phyloP scores from a whole-genome alignment of 2,888 invertebrate genomes.

The Tiliacea aurago region DNA sequence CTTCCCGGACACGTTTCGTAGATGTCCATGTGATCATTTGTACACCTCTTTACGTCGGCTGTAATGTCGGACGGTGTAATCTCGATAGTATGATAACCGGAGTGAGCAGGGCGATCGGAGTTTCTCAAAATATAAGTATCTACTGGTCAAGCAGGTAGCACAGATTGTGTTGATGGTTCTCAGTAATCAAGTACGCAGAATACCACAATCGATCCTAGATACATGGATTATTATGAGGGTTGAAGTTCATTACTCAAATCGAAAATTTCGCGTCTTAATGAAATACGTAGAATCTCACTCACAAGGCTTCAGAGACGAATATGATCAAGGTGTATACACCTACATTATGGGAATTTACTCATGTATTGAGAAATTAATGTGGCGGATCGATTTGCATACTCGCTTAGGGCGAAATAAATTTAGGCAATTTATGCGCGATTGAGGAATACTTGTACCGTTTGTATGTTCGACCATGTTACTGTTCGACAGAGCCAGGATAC shows the following conservation, averaged over 20 bases:
- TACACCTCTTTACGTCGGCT: conserved; percentile 44
- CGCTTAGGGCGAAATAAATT: conserved; percentile 55
- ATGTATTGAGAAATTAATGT: conserved; percentile 57
- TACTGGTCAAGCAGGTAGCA: neutral
- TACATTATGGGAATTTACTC: conserved; percentile 35
- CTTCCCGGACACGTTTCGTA: conserved; percentile 53
- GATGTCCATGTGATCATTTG: conserved; percentile 50
- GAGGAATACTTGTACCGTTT: conserved; percentile 33
- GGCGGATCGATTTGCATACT: conserved; percentile 56
- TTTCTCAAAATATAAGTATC: conserved; percentile 12
- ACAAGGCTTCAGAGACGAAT: neutral
- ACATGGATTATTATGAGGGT: neutral
- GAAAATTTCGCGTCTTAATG: conserved; percentile 5
- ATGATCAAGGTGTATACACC: conserved; percentile 20
- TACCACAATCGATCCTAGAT: neutral
- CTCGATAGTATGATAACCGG: conserved; percentile 33
- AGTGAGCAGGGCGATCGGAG: conserved; percentile 1
- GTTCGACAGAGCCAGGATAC: conserved; percentile 19
- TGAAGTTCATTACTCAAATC: neutral
- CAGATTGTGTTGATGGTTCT: neutral
- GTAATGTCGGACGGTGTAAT: conserved; percentile 35
- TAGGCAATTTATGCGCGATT: conserved; percentile 53
- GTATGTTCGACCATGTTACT: conserved; percentile 27
- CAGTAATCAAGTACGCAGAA: neutral
- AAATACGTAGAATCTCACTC: neutral